Evolutionary conservation across 2,797 vertebrate species (phyloP).

Genomic region (Mareca penelope): DNA sequence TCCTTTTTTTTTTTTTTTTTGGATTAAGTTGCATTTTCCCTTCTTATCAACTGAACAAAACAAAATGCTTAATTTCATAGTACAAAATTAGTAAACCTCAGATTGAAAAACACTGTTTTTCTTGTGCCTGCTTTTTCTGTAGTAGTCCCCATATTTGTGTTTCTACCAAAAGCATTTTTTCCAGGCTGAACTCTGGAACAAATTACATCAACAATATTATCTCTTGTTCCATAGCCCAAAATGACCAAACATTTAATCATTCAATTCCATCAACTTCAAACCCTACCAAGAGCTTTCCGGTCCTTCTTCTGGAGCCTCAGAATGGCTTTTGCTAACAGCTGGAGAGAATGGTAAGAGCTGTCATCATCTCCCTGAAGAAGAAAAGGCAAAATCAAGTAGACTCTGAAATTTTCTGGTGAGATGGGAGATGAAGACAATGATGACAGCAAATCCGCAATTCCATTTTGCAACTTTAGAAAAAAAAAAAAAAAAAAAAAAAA

Average conservation of each 20-base stretch:
- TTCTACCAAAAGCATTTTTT: not conserved
- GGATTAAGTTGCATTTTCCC: not conserved
- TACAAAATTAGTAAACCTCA: not conserved
- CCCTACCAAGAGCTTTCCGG: conserved; percentile 72
- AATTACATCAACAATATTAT: not conserved
- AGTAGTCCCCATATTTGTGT: not conserved
- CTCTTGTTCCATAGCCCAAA: not conserved
- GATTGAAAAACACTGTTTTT: not conserved
- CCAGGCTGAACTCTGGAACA: not conserved
- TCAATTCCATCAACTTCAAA: not conserved
- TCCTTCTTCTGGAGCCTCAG: conserved; percentile 39
- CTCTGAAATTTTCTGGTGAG: conserved; percentile 77
- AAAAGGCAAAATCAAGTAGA: conserved; percentile 79
- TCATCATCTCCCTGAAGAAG: conserved; percentile 45
- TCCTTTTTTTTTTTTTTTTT: not conserved
- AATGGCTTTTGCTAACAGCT: conserved; percentile 41
- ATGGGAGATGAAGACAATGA: conserved; percentile 36
- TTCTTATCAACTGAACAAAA: not conserved
- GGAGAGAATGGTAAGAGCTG: not conserved
- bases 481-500: not conserved
- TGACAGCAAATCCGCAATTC: conserved; percentile 52
- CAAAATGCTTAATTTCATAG: not conserved
- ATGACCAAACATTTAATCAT: not conserved
- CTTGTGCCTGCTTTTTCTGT: not conserved
- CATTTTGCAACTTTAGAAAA: conserved; percentile 66